Conservation (phyloP, 1,140 invertebrate genomes). For the Aphaenogaster rudis region DNA sequence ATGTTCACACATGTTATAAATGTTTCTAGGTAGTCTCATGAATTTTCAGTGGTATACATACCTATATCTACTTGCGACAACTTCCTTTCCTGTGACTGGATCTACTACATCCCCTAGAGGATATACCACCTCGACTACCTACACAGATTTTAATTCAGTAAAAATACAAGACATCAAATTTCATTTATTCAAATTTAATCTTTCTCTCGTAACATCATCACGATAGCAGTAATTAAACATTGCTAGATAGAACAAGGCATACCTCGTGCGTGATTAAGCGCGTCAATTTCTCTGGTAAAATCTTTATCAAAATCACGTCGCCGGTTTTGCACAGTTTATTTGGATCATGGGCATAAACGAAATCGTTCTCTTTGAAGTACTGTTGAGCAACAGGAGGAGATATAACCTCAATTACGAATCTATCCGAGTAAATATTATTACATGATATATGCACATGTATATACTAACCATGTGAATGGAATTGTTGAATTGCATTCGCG, state of each 20-base stretch:
- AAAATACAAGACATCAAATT: slow-evolving; percentile 3
- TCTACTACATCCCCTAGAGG: slow-evolving; percentile 94
- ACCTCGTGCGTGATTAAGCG: slow-evolving; percentile 92
- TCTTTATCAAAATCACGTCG: slow-evolving; percentile 93
- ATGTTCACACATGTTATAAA: neutral
- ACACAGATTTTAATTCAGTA: slow-evolving; percentile 28
- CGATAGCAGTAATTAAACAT: neutral
- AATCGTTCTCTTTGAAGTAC: slow-evolving; percentile 92
- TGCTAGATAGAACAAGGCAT: slow-evolving; percentile 17
- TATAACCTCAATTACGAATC: slow-evolving; percentile 73
- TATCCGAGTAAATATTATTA: slow-evolving; percentile 45
- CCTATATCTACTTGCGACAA: slow-evolving; percentile 90
- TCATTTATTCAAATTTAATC: neutral
- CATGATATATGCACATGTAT: neutral
- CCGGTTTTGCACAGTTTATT: slow-evolving; percentile 92
- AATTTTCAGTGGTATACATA: slow-evolving; percentile 69
- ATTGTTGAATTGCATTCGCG: slow-evolving; percentile 90
- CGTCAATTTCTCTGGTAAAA: slow-evolving; percentile 91
- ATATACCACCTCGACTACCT: slow-evolving; percentile 93
- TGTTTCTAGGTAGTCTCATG: neutral
- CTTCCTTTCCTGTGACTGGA: slow-evolving; percentile 94
- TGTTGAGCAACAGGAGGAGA: slow-evolving; percentile 85
- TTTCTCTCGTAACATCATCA: neutral
- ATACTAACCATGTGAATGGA: slow-evolving; percentile 90
- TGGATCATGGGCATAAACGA: slow-evolving; percentile 92